Evolutionary conservation across 2,113 vertebrate species (phyloP).

Genomic region (Peromyscus californicus): DNA sequence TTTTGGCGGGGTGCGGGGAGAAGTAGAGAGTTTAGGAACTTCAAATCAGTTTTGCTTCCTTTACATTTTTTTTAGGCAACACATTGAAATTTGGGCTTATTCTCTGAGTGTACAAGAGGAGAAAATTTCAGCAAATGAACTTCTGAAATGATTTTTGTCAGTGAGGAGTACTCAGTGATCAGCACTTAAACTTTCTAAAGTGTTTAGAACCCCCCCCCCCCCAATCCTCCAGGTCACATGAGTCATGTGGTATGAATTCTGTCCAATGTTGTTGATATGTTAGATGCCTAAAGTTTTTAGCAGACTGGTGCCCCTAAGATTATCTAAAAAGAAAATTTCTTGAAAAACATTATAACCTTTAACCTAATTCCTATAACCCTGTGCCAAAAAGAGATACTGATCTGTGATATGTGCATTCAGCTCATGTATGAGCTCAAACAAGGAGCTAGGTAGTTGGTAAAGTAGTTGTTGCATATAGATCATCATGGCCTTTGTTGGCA

Average conservation of each 20-base stretch:
- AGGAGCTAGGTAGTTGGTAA: neutral
- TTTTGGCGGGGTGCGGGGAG: neutral
- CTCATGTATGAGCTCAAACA: neutral
- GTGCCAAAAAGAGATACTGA: neutral
- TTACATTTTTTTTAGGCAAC: conserved; percentile 40
- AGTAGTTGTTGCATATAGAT: neutral
- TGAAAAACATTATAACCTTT: conserved; percentile 15
- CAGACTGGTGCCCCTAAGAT: neutral
- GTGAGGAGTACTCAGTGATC: neutral
- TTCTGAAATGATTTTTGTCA: conserved; percentile 23
- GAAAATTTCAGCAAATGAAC: neutral
- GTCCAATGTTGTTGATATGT: neutral
- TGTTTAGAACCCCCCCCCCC: conserved; percentile 12
- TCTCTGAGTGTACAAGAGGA: conserved; percentile 5
- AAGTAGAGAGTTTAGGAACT: neutral
- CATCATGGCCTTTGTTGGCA: neutral
- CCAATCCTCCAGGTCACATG: neutral
- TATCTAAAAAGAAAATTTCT: conserved; percentile 53
- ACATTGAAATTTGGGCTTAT: conserved; percentile 37
- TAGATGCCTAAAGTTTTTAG: conserved; percentile 19
- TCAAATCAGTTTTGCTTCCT: neutral
- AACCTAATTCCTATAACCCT: conserved; percentile 9
- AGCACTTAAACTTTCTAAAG: neutral
- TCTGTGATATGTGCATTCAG: neutral
- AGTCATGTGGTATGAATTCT: neutral